Conservation (phyloP, 2,888 invertebrate species). For the Meloe dianella region DNA sequence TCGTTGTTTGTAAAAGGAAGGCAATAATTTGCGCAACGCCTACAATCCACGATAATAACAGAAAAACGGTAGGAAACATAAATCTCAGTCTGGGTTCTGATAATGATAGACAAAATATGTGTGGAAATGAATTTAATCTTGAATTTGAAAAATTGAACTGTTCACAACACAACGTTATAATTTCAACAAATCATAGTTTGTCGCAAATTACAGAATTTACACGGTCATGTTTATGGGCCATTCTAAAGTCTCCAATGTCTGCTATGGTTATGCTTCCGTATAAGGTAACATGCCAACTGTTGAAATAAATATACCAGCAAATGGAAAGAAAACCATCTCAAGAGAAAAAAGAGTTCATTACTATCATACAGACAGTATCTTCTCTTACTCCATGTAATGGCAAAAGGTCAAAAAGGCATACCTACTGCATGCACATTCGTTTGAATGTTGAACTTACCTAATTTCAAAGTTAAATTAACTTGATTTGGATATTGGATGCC, state of each 20-base stretch:
- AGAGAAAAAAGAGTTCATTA: background rate
- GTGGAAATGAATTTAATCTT: conserved; percentile 20
- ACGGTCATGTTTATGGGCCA: conserved; percentile 31
- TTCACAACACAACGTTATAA: conserved; percentile 25
- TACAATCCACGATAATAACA: conserved; percentile 26
- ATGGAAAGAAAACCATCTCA: conserved; percentile 20
- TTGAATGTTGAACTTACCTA: conserved; percentile 49
- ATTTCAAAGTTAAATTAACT: conserved; percentile 74
- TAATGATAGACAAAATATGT: conserved; percentile 27
- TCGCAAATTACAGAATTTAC: conserved; percentile 30
- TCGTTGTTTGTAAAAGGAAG: conserved; percentile 20
- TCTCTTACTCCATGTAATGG: background rate
- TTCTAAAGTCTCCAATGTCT: conserved; percentile 32
- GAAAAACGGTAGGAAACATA: conserved; percentile 34
- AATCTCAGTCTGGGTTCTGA: conserved; percentile 30
- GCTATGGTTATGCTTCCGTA: conserved; percentile 33
- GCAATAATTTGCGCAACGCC: conserved; percentile 28
- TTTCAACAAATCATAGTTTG: conserved; percentile 17
- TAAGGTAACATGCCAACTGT: conserved; percentile 24
- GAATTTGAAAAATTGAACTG: conserved; percentile 13
- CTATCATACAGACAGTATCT: background rate
- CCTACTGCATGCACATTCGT: background rate
- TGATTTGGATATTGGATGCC: conserved; percentile 88
- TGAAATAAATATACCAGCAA: conserved; percentile 8
- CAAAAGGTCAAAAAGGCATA: background rate